Evolutionary conservation across 1,140 invertebrate species (phyloP).

Genomic region (Mycetomoellerius zeteki): DNA sequence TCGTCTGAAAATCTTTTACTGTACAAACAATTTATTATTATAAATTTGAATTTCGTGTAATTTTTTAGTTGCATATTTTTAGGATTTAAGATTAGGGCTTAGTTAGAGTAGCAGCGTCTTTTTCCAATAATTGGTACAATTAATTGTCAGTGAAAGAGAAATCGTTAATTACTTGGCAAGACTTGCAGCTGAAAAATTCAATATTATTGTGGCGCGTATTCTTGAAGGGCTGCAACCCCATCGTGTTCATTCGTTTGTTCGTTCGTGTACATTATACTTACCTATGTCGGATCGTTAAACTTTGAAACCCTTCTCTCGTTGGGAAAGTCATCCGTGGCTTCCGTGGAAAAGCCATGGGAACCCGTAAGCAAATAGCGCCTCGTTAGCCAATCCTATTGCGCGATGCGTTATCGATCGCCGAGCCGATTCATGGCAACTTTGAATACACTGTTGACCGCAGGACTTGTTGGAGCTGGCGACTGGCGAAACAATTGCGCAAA

Average conservation of each 20-base stretch:
- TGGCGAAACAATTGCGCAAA: slow-evolving; percentile 53
- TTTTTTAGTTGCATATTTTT: background rate
- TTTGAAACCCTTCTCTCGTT: slow-evolving; percentile 59
- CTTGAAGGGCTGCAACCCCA: background rate
- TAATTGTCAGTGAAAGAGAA: slow-evolving; percentile 55
- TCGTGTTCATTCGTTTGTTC: slow-evolving; percentile 32
- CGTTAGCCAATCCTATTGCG: slow-evolving; percentile 72
- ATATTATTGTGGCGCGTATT: slow-evolving; percentile 38
- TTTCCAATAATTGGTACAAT: slow-evolving; percentile 43
- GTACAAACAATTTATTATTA: background rate
- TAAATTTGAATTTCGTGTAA: background rate
- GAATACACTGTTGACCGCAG: slow-evolving; percentile 66
- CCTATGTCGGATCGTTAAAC: slow-evolving; percentile 52
- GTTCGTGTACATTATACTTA: slow-evolving; percentile 12
- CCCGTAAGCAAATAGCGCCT: slow-evolving; percentile 73
- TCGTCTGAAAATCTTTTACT: background rate
- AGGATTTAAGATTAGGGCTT: too few relatives aligned
- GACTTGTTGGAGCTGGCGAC: slow-evolving; percentile 39
- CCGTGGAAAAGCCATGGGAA: slow-evolving; percentile 59
- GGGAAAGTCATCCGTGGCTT: slow-evolving; percentile 52
- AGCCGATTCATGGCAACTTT: slow-evolving; percentile 65
- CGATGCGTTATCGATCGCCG: slow-evolving; percentile 66
- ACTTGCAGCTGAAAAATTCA: slow-evolving; percentile 62
- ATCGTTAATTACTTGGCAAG: slow-evolving; percentile 61
- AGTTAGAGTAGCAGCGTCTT: background rate